Evolutionary conservation across 2,113 vertebrate species (phyloP).

Genomic region (Nestor notabilis): DNA sequence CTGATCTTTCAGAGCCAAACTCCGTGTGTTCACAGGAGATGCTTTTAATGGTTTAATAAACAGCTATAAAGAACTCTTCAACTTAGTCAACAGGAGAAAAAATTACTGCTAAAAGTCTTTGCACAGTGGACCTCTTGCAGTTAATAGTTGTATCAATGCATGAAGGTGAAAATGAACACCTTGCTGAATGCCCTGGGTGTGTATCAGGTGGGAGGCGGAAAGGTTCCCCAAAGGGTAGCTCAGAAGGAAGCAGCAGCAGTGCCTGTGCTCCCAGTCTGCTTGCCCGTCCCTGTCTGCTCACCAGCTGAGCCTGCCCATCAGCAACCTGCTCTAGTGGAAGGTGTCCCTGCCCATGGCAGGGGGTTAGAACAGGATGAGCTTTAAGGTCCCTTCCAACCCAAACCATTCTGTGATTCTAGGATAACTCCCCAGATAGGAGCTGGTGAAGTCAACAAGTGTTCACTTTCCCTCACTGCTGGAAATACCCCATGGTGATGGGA

Average conservation of each 20-base stretch:
- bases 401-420: neutral
- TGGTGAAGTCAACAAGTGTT: neutral
- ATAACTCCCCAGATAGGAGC: neutral
- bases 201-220: neutral
- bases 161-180: slow-evolving; percentile 28
- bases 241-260: neutral
- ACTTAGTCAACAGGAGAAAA: slow-evolving; percentile 66
- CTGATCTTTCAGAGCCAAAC: slow-evolving; percentile 61
- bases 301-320: neutral
- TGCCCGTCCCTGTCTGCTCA: neutral
- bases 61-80: slow-evolving; percentile 64
- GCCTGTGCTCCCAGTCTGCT: neutral
- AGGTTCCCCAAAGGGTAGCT: neutral
- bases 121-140: slow-evolving; percentile 10
- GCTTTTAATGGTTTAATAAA: slow-evolving; percentile 79
- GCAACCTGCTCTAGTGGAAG: neutral
- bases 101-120: slow-evolving; percentile 52
- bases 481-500: neutral
- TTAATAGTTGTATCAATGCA: slow-evolving; percentile 6
- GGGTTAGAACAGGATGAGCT: neutral
- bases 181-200: neutral
- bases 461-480: neutral
- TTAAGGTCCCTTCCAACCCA: neutral
- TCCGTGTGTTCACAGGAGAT: slow-evolving; percentile 59
- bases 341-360: neutral